Conservation (phyloP, 2,888 invertebrate genomes). For the Caenorhabditis virilis region DNA sequence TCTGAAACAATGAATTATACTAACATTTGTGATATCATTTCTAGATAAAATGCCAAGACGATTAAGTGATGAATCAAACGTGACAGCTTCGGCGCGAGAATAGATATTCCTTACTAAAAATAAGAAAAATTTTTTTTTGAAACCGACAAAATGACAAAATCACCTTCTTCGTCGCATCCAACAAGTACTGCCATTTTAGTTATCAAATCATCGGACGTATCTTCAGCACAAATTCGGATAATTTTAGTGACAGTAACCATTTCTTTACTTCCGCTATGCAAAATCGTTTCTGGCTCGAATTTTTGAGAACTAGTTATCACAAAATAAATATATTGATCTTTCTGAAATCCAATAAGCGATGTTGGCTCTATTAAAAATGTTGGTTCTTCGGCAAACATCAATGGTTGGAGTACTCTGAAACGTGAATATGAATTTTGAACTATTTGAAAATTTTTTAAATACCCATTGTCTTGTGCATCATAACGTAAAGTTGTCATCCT, state of each 20-base stretch:
- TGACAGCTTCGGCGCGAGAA: conserved; percentile 26
- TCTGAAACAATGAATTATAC: not conserved
- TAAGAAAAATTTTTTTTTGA: not conserved
- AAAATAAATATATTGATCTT: conserved; percentile 36
- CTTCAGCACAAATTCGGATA: conserved; percentile 21
- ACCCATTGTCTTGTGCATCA: conserved; percentile 33
- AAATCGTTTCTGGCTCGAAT: conserved; percentile 33
- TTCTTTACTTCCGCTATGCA: conserved; percentile 5
- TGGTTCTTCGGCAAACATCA: conserved; percentile 27
- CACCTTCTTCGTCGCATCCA: conserved; percentile 30
- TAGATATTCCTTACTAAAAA: conserved; percentile 20
- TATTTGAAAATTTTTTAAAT: not conserved
- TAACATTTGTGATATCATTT: conserved; percentile 8
- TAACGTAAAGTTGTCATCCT: conserved; percentile 15
- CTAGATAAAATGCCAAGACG: conserved; percentile 22
- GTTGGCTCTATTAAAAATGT: conserved; percentile 29
- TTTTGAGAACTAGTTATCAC: conserved; percentile 35
- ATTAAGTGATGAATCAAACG: conserved; percentile 11
- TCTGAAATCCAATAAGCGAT: conserved; percentile 28
- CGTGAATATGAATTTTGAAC: conserved; percentile 9
- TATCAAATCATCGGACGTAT: conserved; percentile 25
- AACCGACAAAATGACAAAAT: too few relatives aligned
- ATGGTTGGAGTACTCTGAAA: conserved; percentile 12
- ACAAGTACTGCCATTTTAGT: conserved; percentile 23
- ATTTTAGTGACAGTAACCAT: conserved; percentile 24